Evolutionary conservation across 2,888 invertebrate genomes (phyloP), one percentile per base, ranked within the genome.

Genomic region (Ophonus ardosiacus): DNA sequence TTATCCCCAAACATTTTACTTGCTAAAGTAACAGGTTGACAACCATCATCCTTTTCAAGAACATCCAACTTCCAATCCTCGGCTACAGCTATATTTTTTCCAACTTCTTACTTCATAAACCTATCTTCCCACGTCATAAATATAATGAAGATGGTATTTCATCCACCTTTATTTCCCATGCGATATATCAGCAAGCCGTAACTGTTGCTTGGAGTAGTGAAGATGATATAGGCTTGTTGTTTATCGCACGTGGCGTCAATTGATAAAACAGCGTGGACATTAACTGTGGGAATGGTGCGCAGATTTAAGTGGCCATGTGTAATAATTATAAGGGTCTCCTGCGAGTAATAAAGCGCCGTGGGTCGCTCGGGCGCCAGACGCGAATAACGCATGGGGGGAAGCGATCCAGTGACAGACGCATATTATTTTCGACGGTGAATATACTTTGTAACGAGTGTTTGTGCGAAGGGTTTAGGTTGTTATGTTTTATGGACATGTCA

Each of bases 281-380:
- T 81, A 81, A 65, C 43, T 65, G 18, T 15, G 68, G 31, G 38
- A 31, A 38, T 15, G 31, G 71, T 56, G 76, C 76, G 61, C 59
- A 59, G 83, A 76, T 76, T 83, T 83, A 83, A 83, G 83, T 83
- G 83, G 83, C 83, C 71, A 83, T 83, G 83, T 83, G 83, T 83
- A 83, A 83, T 83, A 83, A 83, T 83, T 83, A 83, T 40, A 76
- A 83, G 61, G 61, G 83, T 83, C 83, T 61, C 83, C 10, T n/a
- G 83, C 38, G 21, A 63, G 65, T 76, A 83, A 76, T 83, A 76
- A 83, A 83, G 57, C 83, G 61, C 38, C 83, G 21, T 31, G 21
- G 51, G n/a, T 21, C 68, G 13, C 13, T n/a, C 40, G 4, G 17
- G 31, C 0, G n/a, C 31, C 38, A 24, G 68, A 31, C 31, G n/a